Evolutionary conservation across 2,888 invertebrate species (phyloP).

Genomic region (Trachelus tabidus): DNA sequence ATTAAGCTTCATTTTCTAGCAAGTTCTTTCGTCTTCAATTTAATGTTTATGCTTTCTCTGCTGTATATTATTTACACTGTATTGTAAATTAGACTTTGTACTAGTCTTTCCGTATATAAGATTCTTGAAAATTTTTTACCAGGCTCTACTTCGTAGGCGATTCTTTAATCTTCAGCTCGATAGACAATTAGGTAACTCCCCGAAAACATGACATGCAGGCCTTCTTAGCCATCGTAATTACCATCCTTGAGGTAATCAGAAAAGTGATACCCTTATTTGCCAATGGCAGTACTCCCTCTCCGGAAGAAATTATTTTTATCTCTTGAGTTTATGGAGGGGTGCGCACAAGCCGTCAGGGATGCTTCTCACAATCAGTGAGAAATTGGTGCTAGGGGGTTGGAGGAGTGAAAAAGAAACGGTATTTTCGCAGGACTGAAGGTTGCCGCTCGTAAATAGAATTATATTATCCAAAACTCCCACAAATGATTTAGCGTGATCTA

Average conservation of each 20-base stretch:
- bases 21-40: not conserved
- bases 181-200: not conserved
- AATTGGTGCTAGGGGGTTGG: not conserved
- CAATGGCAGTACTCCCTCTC: conserved; percentile 31
- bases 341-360: not conserved
- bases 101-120: not conserved
- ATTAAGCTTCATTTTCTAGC: too few relatives aligned
- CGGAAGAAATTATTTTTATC: conserved; percentile 43
- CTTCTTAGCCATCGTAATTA: not conserved
- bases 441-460: not conserved
- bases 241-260: conserved; percentile 34
- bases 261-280: conserved; percentile 46
- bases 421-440: not conserved
- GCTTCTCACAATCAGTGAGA: not conserved
- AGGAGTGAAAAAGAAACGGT: not conserved
- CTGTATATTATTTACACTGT: not conserved
- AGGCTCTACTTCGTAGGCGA: not conserved
- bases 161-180: not conserved
- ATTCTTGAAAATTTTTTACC: not conserved
- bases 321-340: conserved; percentile 24
- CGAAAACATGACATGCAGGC: not conserved
- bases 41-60: not conserved
- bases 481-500: too few relatives aligned
- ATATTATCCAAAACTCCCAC: too few relatives aligned
- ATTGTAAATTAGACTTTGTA: too few relatives aligned